Evolutionary conservation across 2,113 vertebrate genomes (phyloP).

Genomic region (Malurus alboscapulatus): DNA sequence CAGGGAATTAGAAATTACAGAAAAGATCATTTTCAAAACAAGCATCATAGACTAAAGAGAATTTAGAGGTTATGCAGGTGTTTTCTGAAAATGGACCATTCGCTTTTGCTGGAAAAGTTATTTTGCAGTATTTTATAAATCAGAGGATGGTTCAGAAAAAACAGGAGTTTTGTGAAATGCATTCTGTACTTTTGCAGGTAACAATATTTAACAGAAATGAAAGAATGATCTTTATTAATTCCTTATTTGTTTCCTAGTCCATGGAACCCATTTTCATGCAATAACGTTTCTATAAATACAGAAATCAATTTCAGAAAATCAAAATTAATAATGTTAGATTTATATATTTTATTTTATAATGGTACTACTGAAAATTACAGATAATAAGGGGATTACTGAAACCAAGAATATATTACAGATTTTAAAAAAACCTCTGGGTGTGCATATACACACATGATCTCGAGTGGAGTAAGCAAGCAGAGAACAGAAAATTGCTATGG

Average conservation of each 20-base stretch:
- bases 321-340: neutral
- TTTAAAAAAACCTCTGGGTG: neutral
- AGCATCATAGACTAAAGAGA: neutral
- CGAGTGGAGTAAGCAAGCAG: neutral
- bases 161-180: neutral
- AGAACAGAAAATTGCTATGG: neutral
- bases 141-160: neutral
- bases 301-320: neutral
- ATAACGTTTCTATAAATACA: neutral
- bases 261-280: accelerated
- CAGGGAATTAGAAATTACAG: neutral
- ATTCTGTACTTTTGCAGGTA: neutral
- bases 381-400: neutral
- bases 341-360: neutral
- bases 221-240: neutral
- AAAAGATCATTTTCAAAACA: neutral
- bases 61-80: neutral
- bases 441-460: neutral
- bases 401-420: neutral
- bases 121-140: neutral
- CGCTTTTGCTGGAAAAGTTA: neutral
- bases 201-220: neutral
- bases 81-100: neutral
- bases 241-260: neutral
- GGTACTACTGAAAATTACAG: neutral